Evolutionary conservation across 2,888 invertebrate genomes (phyloP).

Genomic region (Gymnosoma rotundatum): DNA sequence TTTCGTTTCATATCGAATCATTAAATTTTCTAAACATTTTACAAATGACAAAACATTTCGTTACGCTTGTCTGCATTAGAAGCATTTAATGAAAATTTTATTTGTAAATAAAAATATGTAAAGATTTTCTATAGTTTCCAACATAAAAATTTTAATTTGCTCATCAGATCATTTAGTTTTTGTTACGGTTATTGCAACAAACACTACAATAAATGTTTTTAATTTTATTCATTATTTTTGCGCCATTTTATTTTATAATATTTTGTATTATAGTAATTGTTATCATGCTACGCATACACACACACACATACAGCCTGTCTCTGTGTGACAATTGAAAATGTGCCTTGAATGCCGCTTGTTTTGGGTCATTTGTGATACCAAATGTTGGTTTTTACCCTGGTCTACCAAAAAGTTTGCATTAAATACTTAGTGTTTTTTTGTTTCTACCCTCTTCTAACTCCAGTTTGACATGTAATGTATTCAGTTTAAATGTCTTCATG

Average conservation of each 20-base stretch:
- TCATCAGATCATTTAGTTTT: constrained; percentile 51
- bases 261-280: constrained; percentile 36
- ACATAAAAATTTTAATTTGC: constrained; percentile 47
- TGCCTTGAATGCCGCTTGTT: constrained; percentile 66
- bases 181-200: constrained; percentile 15
- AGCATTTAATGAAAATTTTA: constrained; percentile 51
- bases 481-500: constrained; percentile 35
- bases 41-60: constrained; percentile 59
- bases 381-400: constrained; percentile 70
- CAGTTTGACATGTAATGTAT: constrained; percentile 42
- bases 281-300: constrained; percentile 19
- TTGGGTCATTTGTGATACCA: constrained; percentile 70
- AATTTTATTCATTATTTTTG: constrained; percentile 65
- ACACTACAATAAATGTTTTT: constrained; percentile 29
- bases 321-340: constrained; percentile 47
- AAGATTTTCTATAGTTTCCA: constrained; percentile 1
- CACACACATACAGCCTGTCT: neutral
- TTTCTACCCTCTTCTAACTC: neutral
- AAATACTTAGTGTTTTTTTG: constrained; percentile 21
- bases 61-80: constrained; percentile 60
- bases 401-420: constrained; percentile 68
- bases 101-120: constrained; percentile 5
- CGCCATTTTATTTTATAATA: constrained; percentile 55
- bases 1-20: constrained; percentile 33
- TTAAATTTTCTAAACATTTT: constrained; percentile 42